Evolutionary conservation across 2,888 invertebrate species (phyloP).

Genomic region (Saturnia japonica): DNA sequence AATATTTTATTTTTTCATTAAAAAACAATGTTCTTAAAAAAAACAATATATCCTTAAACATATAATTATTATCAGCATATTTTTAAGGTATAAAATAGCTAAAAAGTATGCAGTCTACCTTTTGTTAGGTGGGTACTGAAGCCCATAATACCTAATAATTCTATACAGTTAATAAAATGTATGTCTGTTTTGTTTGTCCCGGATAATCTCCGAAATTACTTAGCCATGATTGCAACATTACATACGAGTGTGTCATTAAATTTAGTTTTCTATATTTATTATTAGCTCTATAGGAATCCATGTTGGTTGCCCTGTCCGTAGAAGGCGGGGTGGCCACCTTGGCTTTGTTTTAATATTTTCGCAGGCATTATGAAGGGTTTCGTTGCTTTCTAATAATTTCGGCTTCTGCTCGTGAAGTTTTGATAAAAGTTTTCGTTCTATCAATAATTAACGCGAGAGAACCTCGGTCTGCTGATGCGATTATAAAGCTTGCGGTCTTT

Average conservation of each 20-base stretch:
- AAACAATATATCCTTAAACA: no score
- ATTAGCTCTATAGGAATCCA: slow-evolving; percentile 51
- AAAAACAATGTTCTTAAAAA: no score
- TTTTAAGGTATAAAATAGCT: no score
- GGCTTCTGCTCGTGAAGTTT: slow-evolving; percentile 82
- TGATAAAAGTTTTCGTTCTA: slow-evolving; percentile 81
- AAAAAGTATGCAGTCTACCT: no score
- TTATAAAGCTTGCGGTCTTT: slow-evolving; percentile 73
- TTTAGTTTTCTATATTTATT: not conserved
- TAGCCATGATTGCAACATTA: no score
- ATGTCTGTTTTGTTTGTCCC: no score
- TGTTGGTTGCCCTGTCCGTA: slow-evolving; percentile 61
- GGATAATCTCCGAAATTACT: no score
- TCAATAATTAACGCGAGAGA: slow-evolving; percentile 81
- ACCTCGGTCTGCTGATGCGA: slow-evolving; percentile 73
- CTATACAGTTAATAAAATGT: no score
- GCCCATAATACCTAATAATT: no score
- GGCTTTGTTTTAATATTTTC: slow-evolving; percentile 83
- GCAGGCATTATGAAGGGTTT: slow-evolving; percentile 81
- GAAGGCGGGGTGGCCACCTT: slow-evolving; percentile 75
- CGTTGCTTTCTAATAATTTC: slow-evolving; percentile 81
- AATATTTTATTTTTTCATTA: slow-evolving; percentile 8
- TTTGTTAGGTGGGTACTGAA: no score
- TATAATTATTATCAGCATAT: no score
- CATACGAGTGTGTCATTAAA: no score